Percentiles rank a stretch among this genome's conserved stretches.
Evolutionary conservation across 2,113 vertebrate species (phyloP).

Genomic region (sheep (Ovis aries)): ARS-UI_Ramb_v3.0 NC_056080.1:126835501-126836000

Average conservation of each 20-base stretch:
- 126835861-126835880: background rate
- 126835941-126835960: background rate
- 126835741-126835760: background rate
- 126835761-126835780: background rate
- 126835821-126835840: background rate
- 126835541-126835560: background rate
- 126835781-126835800: background rate
- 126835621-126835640: background rate
- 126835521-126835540: background rate
- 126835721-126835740: background rate
- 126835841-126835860: background rate
- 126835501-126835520: background rate
- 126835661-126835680: background rate
- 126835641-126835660: background rate
- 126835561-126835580: background rate
- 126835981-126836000: background rate
- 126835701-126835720: background rate
- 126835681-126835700: background rate
- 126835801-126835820: background rate
- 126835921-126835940: background rate
- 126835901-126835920: background rate
- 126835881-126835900: background rate
- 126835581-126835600: background rate
- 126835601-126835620: background rate
- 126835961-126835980: background rate